phyloP scores from a whole-genome alignment of 35 echinoderm and acorn worm species.

The Eucidaris tribuloides region DNA sequence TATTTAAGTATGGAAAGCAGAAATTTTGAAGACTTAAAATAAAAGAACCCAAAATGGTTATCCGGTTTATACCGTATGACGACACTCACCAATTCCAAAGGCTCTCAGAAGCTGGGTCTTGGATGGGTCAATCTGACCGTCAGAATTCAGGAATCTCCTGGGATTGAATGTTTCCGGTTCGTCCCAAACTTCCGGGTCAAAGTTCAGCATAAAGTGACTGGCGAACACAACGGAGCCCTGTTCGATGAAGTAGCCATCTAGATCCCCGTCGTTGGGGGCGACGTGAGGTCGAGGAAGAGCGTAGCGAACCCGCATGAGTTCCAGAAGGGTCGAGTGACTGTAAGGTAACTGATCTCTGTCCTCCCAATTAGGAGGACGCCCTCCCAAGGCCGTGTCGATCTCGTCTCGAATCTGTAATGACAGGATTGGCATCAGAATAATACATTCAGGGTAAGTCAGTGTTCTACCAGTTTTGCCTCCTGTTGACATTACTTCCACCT shows the following conservation, averaged over 20 bases:
- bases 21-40: too few species aligned
- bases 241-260: constrained; percentile 55
- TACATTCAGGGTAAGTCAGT: too few species aligned
- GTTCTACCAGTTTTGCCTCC: too few species aligned
- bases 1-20: too few species aligned
- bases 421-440: too few species aligned
- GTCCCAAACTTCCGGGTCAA: constrained; percentile 52
- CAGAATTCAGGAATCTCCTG: constrained; percentile 49
- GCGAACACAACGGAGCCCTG: constrained; percentile 75
- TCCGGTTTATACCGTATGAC: too few species aligned
- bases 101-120: constrained; percentile 26
- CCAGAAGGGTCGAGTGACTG: constrained; percentile 62
- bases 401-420: constrained; percentile 74
- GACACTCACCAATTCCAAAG: constrained; percentile 46
- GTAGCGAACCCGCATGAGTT: constrained; percentile 50
- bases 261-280: constrained; percentile 47
- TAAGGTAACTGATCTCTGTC: constrained; percentile 56
- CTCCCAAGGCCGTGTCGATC: constrained; percentile 50
- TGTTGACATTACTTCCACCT: too few species aligned
- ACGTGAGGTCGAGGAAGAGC: constrained; percentile 77
- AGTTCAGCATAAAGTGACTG: constrained; percentile 65
- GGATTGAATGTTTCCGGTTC: constrained; percentile 74
- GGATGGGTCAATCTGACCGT: constrained; percentile 39
- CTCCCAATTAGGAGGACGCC: constrained; percentile 35
- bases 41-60: too few species aligned